Evolutionary conservation across 2,113 vertebrate species (phyloP).

Genomic region (Ophthalmolycus amberensis): DNA sequence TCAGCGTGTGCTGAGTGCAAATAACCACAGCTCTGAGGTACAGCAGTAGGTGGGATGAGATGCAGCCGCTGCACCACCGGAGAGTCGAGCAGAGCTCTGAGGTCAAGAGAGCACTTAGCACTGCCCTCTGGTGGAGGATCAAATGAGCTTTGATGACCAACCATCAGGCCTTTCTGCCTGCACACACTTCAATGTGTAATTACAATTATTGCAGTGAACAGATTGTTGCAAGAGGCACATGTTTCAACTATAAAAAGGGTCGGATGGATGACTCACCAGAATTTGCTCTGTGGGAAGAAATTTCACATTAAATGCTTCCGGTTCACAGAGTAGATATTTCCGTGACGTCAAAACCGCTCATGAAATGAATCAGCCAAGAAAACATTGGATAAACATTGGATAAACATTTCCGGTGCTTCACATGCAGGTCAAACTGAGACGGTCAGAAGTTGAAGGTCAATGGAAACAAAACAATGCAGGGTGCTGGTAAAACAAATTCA

Average conservation of each 20-base stretch:
- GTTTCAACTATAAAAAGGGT: neutral
- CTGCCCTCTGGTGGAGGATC: slow-evolving; percentile 79
- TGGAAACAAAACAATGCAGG: slow-evolving; percentile 46
- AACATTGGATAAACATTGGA: no score
- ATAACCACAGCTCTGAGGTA: slow-evolving; percentile 16
- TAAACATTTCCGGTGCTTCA: slow-evolving; percentile 51
- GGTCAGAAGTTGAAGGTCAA: slow-evolving; percentile 21
- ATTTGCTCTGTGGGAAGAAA: slow-evolving; percentile 16
- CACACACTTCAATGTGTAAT: slow-evolving; percentile 23
- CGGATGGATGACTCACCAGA: slow-evolving; percentile 16
- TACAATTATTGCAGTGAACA: slow-evolving; percentile 8
- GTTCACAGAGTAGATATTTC: slow-evolving; percentile 9
- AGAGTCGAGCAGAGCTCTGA: slow-evolving; percentile 34
- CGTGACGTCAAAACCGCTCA: neutral
- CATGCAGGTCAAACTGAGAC: neutral
- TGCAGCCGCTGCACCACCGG: slow-evolving; percentile 13
- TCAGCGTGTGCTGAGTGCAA: neutral
- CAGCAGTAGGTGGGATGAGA: slow-evolving; percentile 15
- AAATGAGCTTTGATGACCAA: slow-evolving; percentile 48
- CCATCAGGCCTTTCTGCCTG: slow-evolving; percentile 26
- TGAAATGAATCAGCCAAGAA: slow-evolving; percentile 37
- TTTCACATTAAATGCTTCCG: neutral
- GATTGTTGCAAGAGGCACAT: neutral
- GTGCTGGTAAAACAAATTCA: slow-evolving; percentile 8
- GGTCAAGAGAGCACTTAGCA: slow-evolving; percentile 69